Conservation (phyloP, 64 coral and sea anemone species). For the Dendrophyllia cribrosa region DNA sequence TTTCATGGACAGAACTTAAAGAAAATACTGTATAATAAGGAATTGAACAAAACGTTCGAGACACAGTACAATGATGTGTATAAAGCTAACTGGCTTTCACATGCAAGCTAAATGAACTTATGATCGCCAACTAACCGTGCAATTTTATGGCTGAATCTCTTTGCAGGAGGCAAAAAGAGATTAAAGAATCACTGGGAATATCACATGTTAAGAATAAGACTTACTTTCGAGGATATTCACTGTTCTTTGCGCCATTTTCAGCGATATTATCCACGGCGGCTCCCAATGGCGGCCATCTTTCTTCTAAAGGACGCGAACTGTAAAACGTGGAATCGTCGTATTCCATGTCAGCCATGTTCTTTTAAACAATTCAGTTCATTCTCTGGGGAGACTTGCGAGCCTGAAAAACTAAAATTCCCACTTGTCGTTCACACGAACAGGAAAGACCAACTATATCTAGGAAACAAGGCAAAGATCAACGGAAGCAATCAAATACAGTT, state of each 20-base stretch:
- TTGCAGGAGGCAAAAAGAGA: not conserved
- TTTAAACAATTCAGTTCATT: not conserved
- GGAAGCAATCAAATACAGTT: conserved; percentile 9
- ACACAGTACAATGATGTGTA: too few species aligned
- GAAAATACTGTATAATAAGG: too few species aligned
- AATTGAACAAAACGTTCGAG: not conserved
- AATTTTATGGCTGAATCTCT: not conserved
- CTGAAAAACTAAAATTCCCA: not conserved
- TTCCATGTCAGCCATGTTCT: conserved; percentile 82
- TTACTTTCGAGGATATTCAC: conserved; percentile 62
- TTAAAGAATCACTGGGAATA: not conserved
- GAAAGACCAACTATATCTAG: not conserved
- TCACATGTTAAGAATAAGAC: not conserved
- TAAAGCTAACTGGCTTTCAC: too few species aligned
- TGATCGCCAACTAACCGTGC: conserved; percentile 13
- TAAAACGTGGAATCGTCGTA: conserved; percentile 83
- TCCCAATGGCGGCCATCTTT: conserved; percentile 98
- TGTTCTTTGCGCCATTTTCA: conserved; percentile 46
- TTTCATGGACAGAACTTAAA: not conserved
- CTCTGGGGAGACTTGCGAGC: not conserved
- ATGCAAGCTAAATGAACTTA: not conserved
- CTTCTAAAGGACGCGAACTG: conserved; percentile 82
- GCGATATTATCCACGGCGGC: conserved; percentile 66
- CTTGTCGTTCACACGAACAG: not conserved
- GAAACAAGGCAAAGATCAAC: conserved; percentile 19